These are phyloP conservation scores for Hippopotamyrus pictus DNA, from an alignment of 2,797 vertebrate genomes.

Conservation along the genomic window DNA sequence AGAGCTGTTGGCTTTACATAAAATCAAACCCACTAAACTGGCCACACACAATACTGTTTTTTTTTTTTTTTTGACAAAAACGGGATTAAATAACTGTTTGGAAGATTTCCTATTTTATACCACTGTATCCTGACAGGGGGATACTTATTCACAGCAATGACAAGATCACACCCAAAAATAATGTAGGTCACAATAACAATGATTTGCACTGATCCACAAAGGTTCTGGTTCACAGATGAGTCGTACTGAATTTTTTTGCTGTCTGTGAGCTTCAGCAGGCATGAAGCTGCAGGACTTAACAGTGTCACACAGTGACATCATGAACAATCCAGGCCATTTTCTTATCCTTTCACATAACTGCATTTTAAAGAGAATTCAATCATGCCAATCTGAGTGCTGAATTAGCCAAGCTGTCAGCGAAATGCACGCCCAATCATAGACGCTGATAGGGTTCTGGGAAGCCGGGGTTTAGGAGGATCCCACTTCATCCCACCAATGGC, in stretches of 20 bases:
- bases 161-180: constrained; percentile 2
- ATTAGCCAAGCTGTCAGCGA: neutral
- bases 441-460: neutral
- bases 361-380: neutral
- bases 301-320: neutral
- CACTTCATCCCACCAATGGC: neutral
- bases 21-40: neutral
- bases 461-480: neutral
- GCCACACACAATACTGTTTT: neutral
- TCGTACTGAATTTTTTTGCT: neutral
- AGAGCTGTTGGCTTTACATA: neutral
- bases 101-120: neutral
- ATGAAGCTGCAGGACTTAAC: neutral
- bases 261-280: neutral
- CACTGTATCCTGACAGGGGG: neutral
- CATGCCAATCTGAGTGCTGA: neutral
- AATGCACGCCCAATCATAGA: neutral
- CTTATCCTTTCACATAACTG: neutral
- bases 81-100: neutral
- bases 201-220: neutral
- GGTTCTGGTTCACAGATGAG: neutral
- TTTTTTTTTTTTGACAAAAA: neutral
- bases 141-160: neutral
- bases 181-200: neutral
- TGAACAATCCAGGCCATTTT: neutral